Conservation (phyloP, 2,113 vertebrate species). For the Oplegnathus fasciatus region DNA sequence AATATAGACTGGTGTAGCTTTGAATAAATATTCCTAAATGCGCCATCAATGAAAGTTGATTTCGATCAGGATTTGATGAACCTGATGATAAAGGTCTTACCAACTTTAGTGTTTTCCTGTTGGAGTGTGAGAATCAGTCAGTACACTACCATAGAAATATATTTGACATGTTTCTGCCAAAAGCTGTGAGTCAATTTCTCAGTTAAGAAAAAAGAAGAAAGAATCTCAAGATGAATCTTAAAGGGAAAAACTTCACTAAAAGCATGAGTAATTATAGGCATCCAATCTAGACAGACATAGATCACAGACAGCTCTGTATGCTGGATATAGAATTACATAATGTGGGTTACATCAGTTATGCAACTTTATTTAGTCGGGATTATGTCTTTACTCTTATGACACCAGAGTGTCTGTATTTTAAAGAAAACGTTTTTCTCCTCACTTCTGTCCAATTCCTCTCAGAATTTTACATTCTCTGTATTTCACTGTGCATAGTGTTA, state of each 20-base stretch:
- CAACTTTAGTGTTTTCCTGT: not conserved
- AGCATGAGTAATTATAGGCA: not conserved
- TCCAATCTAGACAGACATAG: not conserved
- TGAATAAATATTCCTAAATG: too few relatives aligned
- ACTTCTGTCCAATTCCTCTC: not conserved
- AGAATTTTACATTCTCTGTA: not conserved
- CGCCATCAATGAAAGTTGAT: too few relatives aligned
- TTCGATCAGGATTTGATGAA: too few relatives aligned
- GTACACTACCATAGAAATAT: not conserved
- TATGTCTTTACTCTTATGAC: not conserved
- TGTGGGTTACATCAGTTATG: not conserved
- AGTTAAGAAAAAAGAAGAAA: not conserved
- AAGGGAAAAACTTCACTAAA: not conserved
- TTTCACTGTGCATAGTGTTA: not conserved
- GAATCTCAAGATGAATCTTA: not conserved
- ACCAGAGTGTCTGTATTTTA: not conserved
- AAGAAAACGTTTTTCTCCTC: not conserved
- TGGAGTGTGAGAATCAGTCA: not conserved
- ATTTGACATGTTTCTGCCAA: not conserved
- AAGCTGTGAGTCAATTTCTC: too few relatives aligned
- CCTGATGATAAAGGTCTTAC: too few relatives aligned
- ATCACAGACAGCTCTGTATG: not conserved
- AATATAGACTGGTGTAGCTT: too few relatives aligned
- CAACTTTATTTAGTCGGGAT: not conserved
- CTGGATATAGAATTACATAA: not conserved